Percentiles rank a stretch among this genome's conserved stretches.
phyloP scores from a whole-genome alignment of 2,113 vertebrate genomes.

The Cochlearius cochlearius region DNA sequence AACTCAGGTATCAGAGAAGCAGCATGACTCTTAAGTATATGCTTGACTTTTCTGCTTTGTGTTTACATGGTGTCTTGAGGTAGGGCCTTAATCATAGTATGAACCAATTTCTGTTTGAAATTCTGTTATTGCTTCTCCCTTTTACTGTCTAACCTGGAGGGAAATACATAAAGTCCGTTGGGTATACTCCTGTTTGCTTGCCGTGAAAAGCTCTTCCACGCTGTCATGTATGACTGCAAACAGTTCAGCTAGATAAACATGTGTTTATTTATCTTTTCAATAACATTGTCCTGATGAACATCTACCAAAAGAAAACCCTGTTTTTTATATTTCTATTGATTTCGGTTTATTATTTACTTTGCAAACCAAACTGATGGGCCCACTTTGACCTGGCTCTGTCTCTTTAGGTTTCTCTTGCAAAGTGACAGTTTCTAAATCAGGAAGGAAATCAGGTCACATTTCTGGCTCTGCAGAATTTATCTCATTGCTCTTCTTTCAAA shows the following conservation, averaged over 20 bases:
- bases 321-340: not conserved
- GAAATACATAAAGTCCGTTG: not conserved
- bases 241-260: not conserved
- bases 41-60: not conserved
- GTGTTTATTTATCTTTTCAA: not conserved
- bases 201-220: not conserved
- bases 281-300: accelerated
- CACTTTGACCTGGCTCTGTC: constrained; percentile 38
- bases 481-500: constrained; percentile 68
- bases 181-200: not conserved
- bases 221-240: not conserved
- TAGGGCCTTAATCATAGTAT: not conserved
- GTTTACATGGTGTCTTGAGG: not conserved
- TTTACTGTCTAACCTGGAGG: not conserved
- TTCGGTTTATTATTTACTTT: constrained; percentile 2
- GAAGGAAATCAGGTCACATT: constrained; percentile 70
- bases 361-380: not conserved
- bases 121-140: not conserved
- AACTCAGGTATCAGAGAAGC: not conserved
- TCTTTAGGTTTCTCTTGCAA: constrained; percentile 61
- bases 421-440: constrained; percentile 71
- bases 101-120: not conserved
- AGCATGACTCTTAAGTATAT: not conserved
- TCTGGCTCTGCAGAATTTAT: constrained; percentile 64
- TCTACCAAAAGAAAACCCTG: not conserved